Base-by-base conservation (phyloP, 2,797 vertebrate species). In the Enteromius viviparus region DNA sequence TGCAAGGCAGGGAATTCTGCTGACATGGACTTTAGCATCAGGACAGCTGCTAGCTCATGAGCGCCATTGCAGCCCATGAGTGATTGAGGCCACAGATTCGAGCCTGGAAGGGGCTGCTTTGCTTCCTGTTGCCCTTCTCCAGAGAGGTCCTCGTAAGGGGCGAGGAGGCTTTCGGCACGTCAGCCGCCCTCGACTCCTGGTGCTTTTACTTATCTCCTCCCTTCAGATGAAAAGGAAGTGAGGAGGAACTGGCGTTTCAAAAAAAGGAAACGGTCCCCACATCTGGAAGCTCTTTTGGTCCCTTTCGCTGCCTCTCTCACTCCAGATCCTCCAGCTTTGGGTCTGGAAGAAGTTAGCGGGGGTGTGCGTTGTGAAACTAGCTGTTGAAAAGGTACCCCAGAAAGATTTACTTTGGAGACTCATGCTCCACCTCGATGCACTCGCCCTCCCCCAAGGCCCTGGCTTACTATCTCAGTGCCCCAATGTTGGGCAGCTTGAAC, bases 241-340 rank as follows among this genome's bases (percentile, higher is more conserved):
- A 85, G 88, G 87, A 92, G 88, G 92, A 93, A 91, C 91, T 91
- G 91, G 85, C 75, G 87, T 91, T 90, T 91, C 85, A 88, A 92
- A 91, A 89, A 92, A 90, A 86, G 89, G 88, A 91, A 92, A 89
- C 84, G 84, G 87, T 78, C 85, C 85, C 89, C 87, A 93, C 93
- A 94, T 93, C 92, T 93, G 93, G 93, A 94, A 94, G 91, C 91
- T 92, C 90, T 94, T 93, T 93, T 85, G 87, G 86, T 85, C 88
- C 78, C 86, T 88, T 89, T 84, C 45, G 45, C 64, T 86, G 89
- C 84, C 77, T 84, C 87, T 81, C 85, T 89, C 78, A 34, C 86
- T 90, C 80, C 86, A 89, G 83, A 89, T 87, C 88, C 85, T 88
- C 83, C 76, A 86, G 87, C 88, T 79, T 82, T 11, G 76, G 66